Evolutionary conservation across 2,888 invertebrate genomes (phyloP).

Genomic region (Mimas tiliae): DNA sequence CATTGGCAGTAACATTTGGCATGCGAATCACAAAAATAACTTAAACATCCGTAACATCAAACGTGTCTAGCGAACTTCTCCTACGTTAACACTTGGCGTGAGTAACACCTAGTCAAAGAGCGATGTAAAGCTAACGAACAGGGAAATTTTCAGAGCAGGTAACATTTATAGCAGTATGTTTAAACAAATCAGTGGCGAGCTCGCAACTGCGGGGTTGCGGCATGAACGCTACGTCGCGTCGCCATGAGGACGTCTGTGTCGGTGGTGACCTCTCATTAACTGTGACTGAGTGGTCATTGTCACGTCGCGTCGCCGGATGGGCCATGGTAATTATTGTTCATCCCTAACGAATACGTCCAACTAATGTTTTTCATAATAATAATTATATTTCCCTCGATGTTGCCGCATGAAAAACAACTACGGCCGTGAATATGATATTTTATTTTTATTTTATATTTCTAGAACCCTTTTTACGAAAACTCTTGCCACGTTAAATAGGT

Average conservation of each 20-base stretch:
- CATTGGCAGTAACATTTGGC: conserved; percentile 7
- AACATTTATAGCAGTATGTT: conserved; percentile 51
- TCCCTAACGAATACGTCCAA: conserved; percentile 66
- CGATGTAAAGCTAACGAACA: conserved; percentile 19
- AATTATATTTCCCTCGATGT: conserved; percentile 57
- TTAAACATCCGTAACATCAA: background rate
- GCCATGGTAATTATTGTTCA: conserved; percentile 66
- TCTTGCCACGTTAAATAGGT: background rate
- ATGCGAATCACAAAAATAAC: background rate
- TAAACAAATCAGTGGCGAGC: conserved; percentile 43
- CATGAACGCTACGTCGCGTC: conserved; percentile 30
- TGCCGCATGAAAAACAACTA: conserved; percentile 20
- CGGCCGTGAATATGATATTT: conserved; percentile 6
- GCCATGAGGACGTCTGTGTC: conserved; percentile 43
- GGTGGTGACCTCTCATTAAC: conserved; percentile 66
- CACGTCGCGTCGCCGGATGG: conserved; percentile 67
- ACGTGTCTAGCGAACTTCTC: conserved; percentile 7
- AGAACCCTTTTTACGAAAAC: background rate
- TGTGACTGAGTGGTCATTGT: conserved; percentile 67
- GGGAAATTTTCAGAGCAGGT: conserved; percentile 15
- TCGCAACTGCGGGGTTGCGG: conserved; percentile 18
- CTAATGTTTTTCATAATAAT: conserved; percentile 68
- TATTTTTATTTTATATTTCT: conserved; percentile 8
- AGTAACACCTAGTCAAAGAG: conserved; percentile 20
- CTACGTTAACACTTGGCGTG: conserved; percentile 12